Base-by-base conservation (phyloP, 2,113 vertebrate species). In the Ginglymostoma cirratum region DNA sequence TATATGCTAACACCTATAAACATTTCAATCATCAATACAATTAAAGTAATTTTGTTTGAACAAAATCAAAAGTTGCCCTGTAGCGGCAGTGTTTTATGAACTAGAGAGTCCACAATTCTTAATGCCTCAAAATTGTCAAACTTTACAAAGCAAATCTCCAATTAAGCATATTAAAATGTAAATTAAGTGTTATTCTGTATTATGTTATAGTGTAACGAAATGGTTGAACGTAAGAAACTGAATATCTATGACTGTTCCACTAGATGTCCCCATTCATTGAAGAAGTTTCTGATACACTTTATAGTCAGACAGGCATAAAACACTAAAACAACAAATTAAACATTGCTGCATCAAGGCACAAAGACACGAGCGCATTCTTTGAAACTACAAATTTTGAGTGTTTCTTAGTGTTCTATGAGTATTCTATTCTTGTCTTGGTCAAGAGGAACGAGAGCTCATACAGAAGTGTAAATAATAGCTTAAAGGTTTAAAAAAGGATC, bases 221-320 rank as follows among this genome's bases (percentile, higher is more conserved):
- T 5, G 10, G 24, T 42, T 95, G 38, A 72, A 76, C 38, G 34
- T 5, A 8, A 15, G 72, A 0, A 72, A 34, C 24, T 2, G 94
- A 70, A 45, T 0, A 15, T 52, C 14, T 34, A 24, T 76, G 67
- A 27, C 23, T 95, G 23, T 95, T 76, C 94, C 94, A 95, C 67
- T 95, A 95, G 94, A 95, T 95, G 94, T 95, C 94, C 94, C 69
- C 94, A 72, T 72, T 95, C 67, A 95, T 48, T 95, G 94, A 42
- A 14, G 15, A 70, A 72, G 3, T 70, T 23, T 72, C 67, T 30
- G n/a, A 70, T 24, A 23, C 42, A 48, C 38, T 27, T 94, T 23
- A 61, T n/a, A 48, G 2, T 48, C 67, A 23, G 24, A 12, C 67
- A 27, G 3, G 2, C 67, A 72, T 24, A 95, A 42, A 27, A 23